Conservation (phyloP, 1,140 invertebrate genomes). For the Drosophila miranda region DNA sequence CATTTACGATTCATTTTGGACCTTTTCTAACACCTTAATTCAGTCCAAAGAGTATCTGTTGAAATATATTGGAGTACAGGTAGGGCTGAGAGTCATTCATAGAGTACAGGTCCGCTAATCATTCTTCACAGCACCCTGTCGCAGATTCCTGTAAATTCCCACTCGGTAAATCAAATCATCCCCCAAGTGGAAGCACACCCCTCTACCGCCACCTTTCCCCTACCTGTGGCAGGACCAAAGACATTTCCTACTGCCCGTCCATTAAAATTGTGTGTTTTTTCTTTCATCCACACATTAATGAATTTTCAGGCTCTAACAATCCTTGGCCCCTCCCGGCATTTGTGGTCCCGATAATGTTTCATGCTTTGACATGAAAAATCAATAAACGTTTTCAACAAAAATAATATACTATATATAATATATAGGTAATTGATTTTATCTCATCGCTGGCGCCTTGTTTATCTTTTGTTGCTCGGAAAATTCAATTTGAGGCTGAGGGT, state of each 20-base stretch:
- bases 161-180: slow-evolving; percentile 9
- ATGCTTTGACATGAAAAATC: slow-evolving; percentile 52
- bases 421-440: slow-evolving; percentile 60
- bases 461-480: slow-evolving; percentile 63
- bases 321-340: slow-evolving; percentile 1
- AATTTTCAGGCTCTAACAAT: slow-evolving; percentile 28
- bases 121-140: neutral
- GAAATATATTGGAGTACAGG: too few species aligned
- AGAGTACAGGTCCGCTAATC: too few species aligned
- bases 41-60: too few species aligned
- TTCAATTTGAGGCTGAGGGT: slow-evolving; percentile 61
- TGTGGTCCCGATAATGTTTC: slow-evolving; percentile 1
- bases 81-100: too few species aligned
- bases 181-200: neutral
- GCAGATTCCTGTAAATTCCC: slow-evolving; percentile 14
- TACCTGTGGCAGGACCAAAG: neutral
- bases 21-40: too few species aligned
- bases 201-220: neutral
- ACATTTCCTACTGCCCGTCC: slow-evolving; percentile 7
- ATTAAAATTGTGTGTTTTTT: slow-evolving; percentile 19
- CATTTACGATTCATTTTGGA: too few species aligned
- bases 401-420: slow-evolving; percentile 23
- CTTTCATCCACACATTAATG: slow-evolving; percentile 44
- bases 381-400: slow-evolving; percentile 65
- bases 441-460: slow-evolving; percentile 49